Base-by-base conservation (phyloP, 2,888 invertebrate genomes). In the Zygothrica quintamaculata region DNA sequence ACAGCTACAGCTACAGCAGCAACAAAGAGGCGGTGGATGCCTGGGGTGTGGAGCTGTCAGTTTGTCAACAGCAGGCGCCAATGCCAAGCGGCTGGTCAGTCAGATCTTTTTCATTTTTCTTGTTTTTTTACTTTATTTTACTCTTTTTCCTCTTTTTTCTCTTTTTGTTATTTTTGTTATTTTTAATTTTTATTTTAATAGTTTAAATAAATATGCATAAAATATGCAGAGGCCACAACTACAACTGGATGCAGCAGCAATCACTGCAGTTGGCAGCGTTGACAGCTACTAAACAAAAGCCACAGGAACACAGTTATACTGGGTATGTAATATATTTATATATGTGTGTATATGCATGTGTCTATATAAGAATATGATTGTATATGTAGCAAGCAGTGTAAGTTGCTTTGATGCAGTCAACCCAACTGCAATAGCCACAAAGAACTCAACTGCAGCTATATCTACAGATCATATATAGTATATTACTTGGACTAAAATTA, bases 31-130 rank as follows among this genome's bases (percentile, higher is more conserved):
- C 15, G 6, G 36, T 8, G 11, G 13, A 36, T 36, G 39, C 68
- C 68, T 40, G 50, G 70, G 64, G 57, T 55, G 62, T 57, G 53
- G 60, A 65, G n/a, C 65, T 74, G 82, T 70, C 85, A 82, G 75
- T 69, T 78, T 80, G 85, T 81, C 81, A 81, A 64, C 69, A 85
- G 68, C 82, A 82, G 82, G 67, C 77, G 50, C 62, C 70, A 66
- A 61, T 65, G 60, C 44, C 56, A 36, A 55, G 65, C 65, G 52
- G 59, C 64, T 55, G 76, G 73, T 73, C 74, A 76, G 60, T 40
- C 18, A 22, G 18, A 22, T 22, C 18, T 39, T 39, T 39, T 39
- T n/a, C 3, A 18, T 39, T 33, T 33, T 33, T 11, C n/a, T n/a
- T n/a, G n/a, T n/a, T n/a, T 34, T 47, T 51, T 43, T 37, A 12